Conservation (phyloP, 2,888 invertebrate species). For the Agriotes lineatus region DNA sequence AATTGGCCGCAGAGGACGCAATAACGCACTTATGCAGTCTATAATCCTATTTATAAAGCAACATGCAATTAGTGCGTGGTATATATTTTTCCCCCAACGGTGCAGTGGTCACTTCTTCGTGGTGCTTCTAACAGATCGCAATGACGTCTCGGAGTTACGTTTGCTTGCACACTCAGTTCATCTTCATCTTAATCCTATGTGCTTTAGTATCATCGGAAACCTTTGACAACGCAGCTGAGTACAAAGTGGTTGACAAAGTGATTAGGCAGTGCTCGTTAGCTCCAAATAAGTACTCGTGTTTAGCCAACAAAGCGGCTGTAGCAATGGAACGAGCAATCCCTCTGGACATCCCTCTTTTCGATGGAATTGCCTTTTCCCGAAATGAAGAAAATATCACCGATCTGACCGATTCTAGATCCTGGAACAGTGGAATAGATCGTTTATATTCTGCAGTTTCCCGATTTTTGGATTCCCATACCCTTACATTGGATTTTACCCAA, state of each 20-base stretch:
- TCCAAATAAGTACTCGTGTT: conserved; percentile 53
- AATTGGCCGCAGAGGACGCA: no score
- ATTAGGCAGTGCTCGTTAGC: conserved; percentile 53
- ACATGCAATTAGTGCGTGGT: conserved; percentile 8
- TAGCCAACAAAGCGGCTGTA: conserved; percentile 58
- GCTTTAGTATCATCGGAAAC: conserved; percentile 14
- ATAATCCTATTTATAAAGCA: no score
- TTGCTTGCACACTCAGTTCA: background rate
- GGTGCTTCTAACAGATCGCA: background rate
- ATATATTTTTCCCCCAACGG: background rate
- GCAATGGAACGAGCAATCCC: conserved; percentile 59
- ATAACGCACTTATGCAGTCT: no score
- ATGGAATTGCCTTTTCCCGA: conserved; percentile 57
- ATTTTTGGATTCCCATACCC: conserved; percentile 74
- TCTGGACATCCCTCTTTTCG: conserved; percentile 58
- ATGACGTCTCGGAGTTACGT: background rate
- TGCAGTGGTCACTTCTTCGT: background rate
- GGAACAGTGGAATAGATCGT: conserved; percentile 56
- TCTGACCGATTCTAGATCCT: conserved; percentile 42
- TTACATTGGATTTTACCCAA: conserved; percentile 67
- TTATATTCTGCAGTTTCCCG: conserved; percentile 70
- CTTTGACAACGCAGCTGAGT: conserved; percentile 35
- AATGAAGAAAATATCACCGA: conserved; percentile 52
- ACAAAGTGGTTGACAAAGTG: conserved; percentile 48
- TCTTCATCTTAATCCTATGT: background rate